phyloP scores from a whole-genome alignment of 2,888 invertebrate species.

The Melinaea menophilus region DNA sequence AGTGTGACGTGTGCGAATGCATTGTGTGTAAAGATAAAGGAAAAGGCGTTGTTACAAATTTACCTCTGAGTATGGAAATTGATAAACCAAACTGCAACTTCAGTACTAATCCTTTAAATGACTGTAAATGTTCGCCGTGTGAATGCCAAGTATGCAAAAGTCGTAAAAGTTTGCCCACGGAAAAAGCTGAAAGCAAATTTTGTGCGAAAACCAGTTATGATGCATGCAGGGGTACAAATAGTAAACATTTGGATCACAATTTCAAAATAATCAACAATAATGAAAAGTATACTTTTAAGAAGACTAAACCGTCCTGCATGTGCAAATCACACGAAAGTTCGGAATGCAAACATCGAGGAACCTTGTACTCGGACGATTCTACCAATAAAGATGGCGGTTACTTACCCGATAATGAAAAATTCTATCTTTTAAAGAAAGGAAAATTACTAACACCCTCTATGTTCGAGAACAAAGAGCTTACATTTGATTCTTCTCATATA shows the following conservation, averaged over 20 bases:
- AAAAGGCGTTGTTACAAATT: conserved; percentile 6
- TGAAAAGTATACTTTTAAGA: not conserved
- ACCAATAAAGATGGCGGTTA: not conserved
- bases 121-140: conserved; percentile 38
- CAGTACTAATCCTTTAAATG: conserved; percentile 12
- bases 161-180: conserved; percentile 21
- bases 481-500: not conserved
- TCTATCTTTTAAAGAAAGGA: conserved; percentile 19
- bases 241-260: conserved; percentile 24
- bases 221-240: conserved; percentile 38
- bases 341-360: no score
- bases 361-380: not conserved
- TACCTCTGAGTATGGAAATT: conserved; percentile 15
- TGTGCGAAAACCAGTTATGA: conserved; percentile 29
- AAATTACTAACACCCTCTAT: conserved; percentile 22
- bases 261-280: conserved; percentile 5
- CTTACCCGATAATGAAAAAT: conserved; percentile 9
- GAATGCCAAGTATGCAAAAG: conserved; percentile 40
- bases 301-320: conserved; percentile 10
- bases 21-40: conserved; percentile 39
- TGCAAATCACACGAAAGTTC: conserved; percentile 12
- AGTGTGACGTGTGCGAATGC: conserved; percentile 47
- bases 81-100: conserved; percentile 1
- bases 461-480: conserved; percentile 16
- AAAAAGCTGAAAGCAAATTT: conserved; percentile 14